These are phyloP conservation scores for Rhagonycha fulva DNA, from an alignment of 2,888 invertebrate species.

Conservation along the genomic window DNA sequence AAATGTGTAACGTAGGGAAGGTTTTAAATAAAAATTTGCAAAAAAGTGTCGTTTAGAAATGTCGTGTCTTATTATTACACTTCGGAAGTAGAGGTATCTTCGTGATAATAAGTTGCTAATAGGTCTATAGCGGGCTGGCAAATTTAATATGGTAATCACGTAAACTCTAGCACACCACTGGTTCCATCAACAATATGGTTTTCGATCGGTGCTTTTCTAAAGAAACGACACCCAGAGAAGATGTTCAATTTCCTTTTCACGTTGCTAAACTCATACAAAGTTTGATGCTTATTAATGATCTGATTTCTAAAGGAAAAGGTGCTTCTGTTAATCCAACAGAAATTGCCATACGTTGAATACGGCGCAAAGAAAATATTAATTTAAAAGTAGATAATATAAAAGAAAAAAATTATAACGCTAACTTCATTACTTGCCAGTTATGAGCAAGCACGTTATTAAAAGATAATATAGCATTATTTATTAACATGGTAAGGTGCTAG, in stretches of 20 bases:
- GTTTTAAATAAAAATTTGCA: not conserved
- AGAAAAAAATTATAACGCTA: slow-evolving; percentile 3
- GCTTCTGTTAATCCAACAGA: not conserved
- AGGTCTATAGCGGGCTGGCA: no score
- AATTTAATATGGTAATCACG: no score
- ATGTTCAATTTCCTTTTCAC: slow-evolving; percentile 4
- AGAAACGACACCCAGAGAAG: no score
- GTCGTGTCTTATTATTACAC: no score
- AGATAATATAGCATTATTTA: slow-evolving; percentile 20
- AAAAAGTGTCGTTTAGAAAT: no score
- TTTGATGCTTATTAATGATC: not conserved
- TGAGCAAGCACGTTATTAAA: slow-evolving; percentile 20
- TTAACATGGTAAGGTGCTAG: slow-evolving; percentile 33
- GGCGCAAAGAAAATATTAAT: slow-evolving; percentile 1
- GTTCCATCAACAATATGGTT: no score
- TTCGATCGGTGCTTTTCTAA: no score
- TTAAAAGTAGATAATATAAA: not conserved
- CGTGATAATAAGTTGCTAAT: no score
- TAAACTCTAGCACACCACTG: no score
- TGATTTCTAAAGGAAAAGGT: not conserved
- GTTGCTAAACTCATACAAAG: not conserved
- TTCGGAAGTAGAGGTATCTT: no score
- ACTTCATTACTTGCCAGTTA: slow-evolving; percentile 15
- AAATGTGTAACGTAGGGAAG: slow-evolving; percentile 34
- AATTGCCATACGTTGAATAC: not conserved